These are phyloP conservation scores for Leptopilina myrica DNA, from an alignment of 2,888 invertebrate species.

Conservation along the genomic window DNA sequence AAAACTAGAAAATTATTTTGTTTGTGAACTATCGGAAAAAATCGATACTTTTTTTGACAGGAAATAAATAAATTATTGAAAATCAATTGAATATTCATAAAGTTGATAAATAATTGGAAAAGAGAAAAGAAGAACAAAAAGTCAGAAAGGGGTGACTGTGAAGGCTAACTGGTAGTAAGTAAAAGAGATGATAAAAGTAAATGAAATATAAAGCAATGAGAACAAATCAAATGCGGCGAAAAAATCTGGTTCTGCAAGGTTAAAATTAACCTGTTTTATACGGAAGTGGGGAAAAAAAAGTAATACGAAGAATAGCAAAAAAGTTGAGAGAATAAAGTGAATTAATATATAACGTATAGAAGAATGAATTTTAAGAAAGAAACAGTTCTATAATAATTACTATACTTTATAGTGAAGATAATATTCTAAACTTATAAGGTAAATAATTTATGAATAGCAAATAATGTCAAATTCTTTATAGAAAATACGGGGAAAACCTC, in stretches of 20 bases:
- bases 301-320: background rate
- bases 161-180: constrained; percentile 26
- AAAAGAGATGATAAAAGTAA: constrained; percentile 19
- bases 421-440: too few species aligned
- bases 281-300: background rate
- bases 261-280: constrained; percentile 20
- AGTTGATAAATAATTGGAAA: background rate
- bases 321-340: background rate
- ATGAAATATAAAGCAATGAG: constrained; percentile 21
- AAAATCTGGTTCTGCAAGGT: background rate
- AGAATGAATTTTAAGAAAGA: too few species aligned
- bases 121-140: background rate
- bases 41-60: too few species aligned
- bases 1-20: background rate
- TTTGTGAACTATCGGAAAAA: background rate
- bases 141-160: background rate
- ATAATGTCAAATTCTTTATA: too few species aligned
- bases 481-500: too few species aligned
- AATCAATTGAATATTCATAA: too few species aligned
- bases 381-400: background rate
- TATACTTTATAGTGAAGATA: too few species aligned
- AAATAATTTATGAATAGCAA: too few species aligned
- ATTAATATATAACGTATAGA: background rate
- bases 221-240: background rate
- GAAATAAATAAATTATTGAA: too few species aligned